Base-by-base conservation (phyloP, 2,797 vertebrate genomes). In the Crocidura indochinensis region DNA sequence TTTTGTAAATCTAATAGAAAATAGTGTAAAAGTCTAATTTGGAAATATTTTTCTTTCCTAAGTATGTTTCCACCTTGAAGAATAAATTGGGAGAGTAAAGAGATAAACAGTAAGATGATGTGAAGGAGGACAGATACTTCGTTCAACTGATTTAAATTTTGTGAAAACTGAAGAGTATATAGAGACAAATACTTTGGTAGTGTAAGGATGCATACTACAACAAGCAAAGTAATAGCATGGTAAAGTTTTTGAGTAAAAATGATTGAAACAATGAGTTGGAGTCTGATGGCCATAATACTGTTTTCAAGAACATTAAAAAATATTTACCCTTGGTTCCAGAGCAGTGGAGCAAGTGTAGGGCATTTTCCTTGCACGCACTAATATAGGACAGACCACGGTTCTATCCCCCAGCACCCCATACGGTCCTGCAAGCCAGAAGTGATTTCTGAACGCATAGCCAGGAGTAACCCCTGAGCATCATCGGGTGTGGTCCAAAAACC, bases 81-180 rank as follows among this genome's bases (percentile, higher is more conserved):
- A 75, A 14, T 38, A 56, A 77, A 79, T 49, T 47, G 10, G 7
- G 6, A 17, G 53, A 10, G 8, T 9, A 51, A 3, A 86, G 22
- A 80, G 19, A 68, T 26, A 71, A 67, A 44, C 6, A 73, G 65
- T 69, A 27, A 86, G 53, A 9, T 72, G 31, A 74, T 56, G 17
- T 15, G 65, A 74, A 88, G 24, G 62, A 77, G 69, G 46, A 31
- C 15, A 44, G 62, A 84, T 56, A 73, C 9, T 5, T 10, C 15
- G 19, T 65, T 38, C 84, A 93, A 88, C 4, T 20, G 72, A 76
- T 68, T 81, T 51, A 88, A 80, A 49, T 81, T 92, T 88, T 83
- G 46, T 88, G 47, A 93, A 31, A 85, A 92, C 15, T 76, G 17
- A 87, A 2, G 62, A 67, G 31, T 73, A 83, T 46, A 31, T 53